phyloP scores from a whole-genome alignment of 2,888 invertebrate species.

The Cerastis rubricosa region DNA sequence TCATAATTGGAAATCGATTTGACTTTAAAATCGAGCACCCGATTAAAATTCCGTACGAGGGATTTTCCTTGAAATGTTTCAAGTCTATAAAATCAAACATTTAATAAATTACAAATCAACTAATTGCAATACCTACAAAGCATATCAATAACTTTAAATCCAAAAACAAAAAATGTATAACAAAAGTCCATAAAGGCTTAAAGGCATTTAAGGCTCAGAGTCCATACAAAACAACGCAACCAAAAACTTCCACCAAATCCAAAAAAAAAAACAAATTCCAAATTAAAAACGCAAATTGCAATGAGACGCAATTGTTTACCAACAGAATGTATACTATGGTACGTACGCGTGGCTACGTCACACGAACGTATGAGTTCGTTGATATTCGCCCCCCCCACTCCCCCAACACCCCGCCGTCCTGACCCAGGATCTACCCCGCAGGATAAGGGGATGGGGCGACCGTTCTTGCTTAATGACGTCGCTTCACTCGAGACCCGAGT shows the following conservation, averaged over 20 bases:
- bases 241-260: background rate
- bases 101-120: background rate
- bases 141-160: background rate
- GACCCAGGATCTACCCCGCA: conserved; percentile 79
- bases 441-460: conserved; percentile 79
- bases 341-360: conserved; percentile 83
- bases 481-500: conserved; percentile 84
- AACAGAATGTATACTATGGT: conserved; percentile 85
- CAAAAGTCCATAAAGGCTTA: background rate
- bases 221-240: background rate
- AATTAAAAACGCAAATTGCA: conserved; percentile 63
- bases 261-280: conserved; percentile 43
- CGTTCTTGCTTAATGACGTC: conserved; percentile 86
- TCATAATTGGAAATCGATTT: background rate
- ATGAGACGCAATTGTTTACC: conserved; percentile 87
- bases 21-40: background rate
- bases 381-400: conserved; percentile 82
- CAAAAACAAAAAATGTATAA: background rate
- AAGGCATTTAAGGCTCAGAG: background rate
- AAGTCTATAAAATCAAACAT: background rate
- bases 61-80: background rate
- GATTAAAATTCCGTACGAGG: background rate
- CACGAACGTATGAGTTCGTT: conserved; percentile 89
- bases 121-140: background rate
- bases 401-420: conserved; percentile 71